Evolutionary conservation across 2,888 invertebrate species (phyloP), one percentile per base, ranked within the genome.

Genomic region (Lithophane socia): DNA sequence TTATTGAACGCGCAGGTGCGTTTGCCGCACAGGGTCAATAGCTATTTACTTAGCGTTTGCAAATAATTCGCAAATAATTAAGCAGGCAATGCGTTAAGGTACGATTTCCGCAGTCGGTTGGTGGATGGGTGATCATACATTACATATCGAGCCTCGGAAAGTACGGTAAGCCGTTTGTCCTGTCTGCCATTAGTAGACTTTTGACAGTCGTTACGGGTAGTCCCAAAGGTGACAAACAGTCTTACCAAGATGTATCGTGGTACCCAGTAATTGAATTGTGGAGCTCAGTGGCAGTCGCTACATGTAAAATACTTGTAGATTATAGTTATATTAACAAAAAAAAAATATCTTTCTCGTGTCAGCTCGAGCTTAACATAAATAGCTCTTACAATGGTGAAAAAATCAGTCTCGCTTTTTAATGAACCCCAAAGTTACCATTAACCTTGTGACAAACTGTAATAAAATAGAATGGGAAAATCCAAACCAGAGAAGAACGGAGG

Each of bases 401-500:
- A 21, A 21, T 69, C 24, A 24, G 42, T 24, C 24, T 18, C 24
- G 3, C 3, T 58, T 68, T 60, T 52, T 16, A 63, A 13, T 47
- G 1, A 54, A 44, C 18, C 18, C 54, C n/a, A 18, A 61, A 4
- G 4, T 24, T 16, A n/a, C 4, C 5, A 37, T 44, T 8, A 12
- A 29, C 2, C n/a, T n/a, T 21, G 21, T 47, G 44, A 54, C 0
- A 29, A 54, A 44, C 42, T 49, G 2, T 37, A 37, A n/a, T 47
- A 54, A 7, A 66, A 42, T n/a, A 52, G 61, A 58, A 47, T 29
- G 12, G 16, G 42, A 71, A 73, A 67, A 73, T 29, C 13, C 16
- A 47, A 80, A 37, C 24, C 2, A 37, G 8, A 66, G 77, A 77
- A 66, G 58, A 67, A 67, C 9, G 10, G 21, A 78, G 47, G 4